Base-by-base conservation (phyloP, 1,140 invertebrate species). In the Achroia grisella region DNA sequence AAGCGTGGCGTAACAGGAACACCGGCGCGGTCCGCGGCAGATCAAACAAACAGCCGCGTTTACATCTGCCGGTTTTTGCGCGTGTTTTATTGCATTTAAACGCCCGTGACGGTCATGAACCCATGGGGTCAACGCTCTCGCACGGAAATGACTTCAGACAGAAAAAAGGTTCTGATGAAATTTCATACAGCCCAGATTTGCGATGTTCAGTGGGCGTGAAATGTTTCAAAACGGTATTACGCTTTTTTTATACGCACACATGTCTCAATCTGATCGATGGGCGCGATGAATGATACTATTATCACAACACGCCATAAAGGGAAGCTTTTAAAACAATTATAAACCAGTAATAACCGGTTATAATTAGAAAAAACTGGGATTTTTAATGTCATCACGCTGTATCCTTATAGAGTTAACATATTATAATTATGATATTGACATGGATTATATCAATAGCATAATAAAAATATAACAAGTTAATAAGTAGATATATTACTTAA, bases 91-190 rank as follows among this genome's bases (percentile, higher is more conserved):
- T 56, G 55, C 62, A 59, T 52, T 45, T 46, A 62, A 70, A 48
- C 62, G 56, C 46, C 52, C 65, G 65, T 58, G 58, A 71, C 72
- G 68, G 64, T 72, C 71, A 52, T 70, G 71, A 76, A 73, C 61
- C 45, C 48, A n/a, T 15, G 49, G 42, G 44, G 41, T 47, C 73
- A 55, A 52, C 48, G 63, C 48, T 46, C 58, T 45, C 31, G 29
- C 43, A 32, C 37, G 52, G 51, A 50, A 43, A 45, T 48, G 31
- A 39, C 46, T 50, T 54, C 43, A 47, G 44, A 52, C 30, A 23
- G 17, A 23, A 23, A 23, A 52, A 17, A 45, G 27, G 17, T 23
- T 23, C 17, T 33, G 52, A 55, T 67, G 54, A 66, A 65, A 76
- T 70, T 73, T 68, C 63, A 69, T 64, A 68, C 60, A 42, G 47